A percentile compares a stretch with the other conserved stretches of the same genome.
Evolutionary conservation across 2,113 vertebrate genomes (phyloP).

Genomic region (Nesogale talazaci): DNA sequence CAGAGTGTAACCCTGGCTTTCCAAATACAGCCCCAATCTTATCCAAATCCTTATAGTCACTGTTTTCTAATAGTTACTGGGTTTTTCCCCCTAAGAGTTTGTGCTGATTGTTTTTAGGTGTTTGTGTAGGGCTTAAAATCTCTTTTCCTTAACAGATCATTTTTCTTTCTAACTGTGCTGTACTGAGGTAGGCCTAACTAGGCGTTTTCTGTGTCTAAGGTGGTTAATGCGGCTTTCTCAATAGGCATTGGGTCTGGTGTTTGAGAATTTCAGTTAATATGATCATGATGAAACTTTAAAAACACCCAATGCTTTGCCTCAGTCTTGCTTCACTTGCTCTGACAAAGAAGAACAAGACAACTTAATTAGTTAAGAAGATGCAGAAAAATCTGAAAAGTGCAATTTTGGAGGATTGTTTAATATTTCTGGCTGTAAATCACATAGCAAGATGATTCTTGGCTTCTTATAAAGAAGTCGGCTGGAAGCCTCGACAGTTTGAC

Average conservation of each 20-base stretch:
- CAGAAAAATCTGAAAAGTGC: constrained; percentile 47
- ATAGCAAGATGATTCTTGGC: constrained; percentile 37
- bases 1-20: constrained; percentile 27
- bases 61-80: background rate
- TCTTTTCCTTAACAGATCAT: constrained; percentile 2
- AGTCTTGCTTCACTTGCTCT: constrained; percentile 45
- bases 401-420: constrained; percentile 42
- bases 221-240: constrained; percentile 21
- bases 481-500: constrained; percentile 40
- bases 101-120: constrained; percentile 15
- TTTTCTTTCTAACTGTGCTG: constrained; percentile 52
- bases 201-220: constrained; percentile 18
- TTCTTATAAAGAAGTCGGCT: constrained; percentile 24
- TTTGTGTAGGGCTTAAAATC: constrained; percentile 3
- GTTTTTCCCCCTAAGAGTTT: constrained; percentile 12
- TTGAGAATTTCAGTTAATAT: constrained; percentile 63
- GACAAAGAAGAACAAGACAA: background rate
- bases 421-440: constrained; percentile 29
- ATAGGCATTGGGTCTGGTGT: constrained; percentile 44
- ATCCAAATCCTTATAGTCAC: background rate
- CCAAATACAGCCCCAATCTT: background rate
- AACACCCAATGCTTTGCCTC: background rate
- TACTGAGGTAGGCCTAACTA: background rate
- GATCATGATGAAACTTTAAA: constrained; percentile 48
- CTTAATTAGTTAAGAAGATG: constrained; percentile 50